Conservation (phyloP, 2,113 vertebrate genomes). For the Leptodactylus fuscus region DNA sequence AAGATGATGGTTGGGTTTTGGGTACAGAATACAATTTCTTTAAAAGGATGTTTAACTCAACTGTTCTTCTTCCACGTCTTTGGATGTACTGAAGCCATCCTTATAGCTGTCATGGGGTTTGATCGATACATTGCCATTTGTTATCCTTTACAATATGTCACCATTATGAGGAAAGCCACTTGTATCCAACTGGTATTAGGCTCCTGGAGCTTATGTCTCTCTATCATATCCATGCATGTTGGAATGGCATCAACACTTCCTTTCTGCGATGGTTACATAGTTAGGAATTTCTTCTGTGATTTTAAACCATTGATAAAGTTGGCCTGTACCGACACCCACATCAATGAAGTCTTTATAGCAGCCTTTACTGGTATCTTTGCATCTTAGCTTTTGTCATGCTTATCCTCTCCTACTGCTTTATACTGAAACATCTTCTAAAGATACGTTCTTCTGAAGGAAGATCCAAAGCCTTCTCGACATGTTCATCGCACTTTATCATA, state of each 20-base stretch:
- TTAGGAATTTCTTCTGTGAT: conserved; percentile 37
- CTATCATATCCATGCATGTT: neutral
- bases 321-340: neutral
- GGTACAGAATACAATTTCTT: neutral
- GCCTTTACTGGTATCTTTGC: conserved; percentile 60
- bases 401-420: conserved; percentile 61
- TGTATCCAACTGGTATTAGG: neutral
- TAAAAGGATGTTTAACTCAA: neutral
- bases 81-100: neutral
- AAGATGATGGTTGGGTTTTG: neutral
- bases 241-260: conserved; percentile 8
- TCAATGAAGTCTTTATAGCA: neutral
- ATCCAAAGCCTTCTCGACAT: conserved; percentile 63
- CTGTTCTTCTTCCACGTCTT: conserved; percentile 5
- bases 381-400: conserved; percentile 60
- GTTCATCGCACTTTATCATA: conserved; percentile 61
- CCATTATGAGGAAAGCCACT: neutral
- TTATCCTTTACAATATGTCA: neutral
- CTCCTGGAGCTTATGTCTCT: neutral
- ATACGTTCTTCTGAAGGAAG: conserved; percentile 56
- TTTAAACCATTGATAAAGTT: conserved; percentile 36
- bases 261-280: conserved; percentile 1
- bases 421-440: conserved; percentile 59
- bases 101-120: conserved; percentile 7
- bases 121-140: neutral